phyloP scores from a whole-genome alignment of 53 echinoderm and acorn worm genomes.

The Henricia sp. region DNA sequence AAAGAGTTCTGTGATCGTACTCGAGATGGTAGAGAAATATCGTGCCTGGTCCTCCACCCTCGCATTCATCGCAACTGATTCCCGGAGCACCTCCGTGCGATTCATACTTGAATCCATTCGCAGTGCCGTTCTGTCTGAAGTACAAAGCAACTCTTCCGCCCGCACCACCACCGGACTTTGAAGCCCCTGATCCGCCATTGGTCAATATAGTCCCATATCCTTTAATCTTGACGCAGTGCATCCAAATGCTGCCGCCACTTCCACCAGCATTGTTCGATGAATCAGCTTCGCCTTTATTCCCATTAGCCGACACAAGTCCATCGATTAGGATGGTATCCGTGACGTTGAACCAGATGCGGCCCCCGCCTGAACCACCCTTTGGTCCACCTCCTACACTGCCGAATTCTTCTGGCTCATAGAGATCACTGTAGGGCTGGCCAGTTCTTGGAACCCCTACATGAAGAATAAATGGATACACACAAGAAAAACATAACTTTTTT shows the following conservation, averaged over 20 bases:
- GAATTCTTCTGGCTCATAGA: conserved; percentile 91
- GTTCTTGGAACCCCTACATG: conserved; percentile 69
- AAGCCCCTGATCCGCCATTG: conserved; percentile 78
- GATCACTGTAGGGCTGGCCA: conserved; percentile 83
- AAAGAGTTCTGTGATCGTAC: conserved; percentile 87
- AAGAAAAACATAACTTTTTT: no score
- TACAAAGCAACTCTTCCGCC: conserved; percentile 81
- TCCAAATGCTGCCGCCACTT: conserved; percentile 97
- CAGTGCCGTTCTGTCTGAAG: conserved; percentile 78
- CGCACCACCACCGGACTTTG: conserved; percentile 82
- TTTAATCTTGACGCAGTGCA: conserved; percentile 85
- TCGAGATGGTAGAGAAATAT: conserved; percentile 83
- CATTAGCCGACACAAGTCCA: conserved; percentile 87
- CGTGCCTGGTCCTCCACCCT: conserved; percentile 93
- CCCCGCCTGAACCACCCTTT: conserved; percentile 83
- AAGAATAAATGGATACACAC: not conserved
- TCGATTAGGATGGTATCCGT: conserved; percentile 87
- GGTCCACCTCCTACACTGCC: conserved; percentile 90
- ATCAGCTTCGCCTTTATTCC: conserved; percentile 41
- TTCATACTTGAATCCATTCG: conserved; percentile 84
- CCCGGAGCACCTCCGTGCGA: conserved; percentile 84
- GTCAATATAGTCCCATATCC: conserved; percentile 85
- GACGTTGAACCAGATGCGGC: conserved; percentile 94
- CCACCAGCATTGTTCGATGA: conserved; percentile 71
- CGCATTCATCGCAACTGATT: conserved; percentile 65